Evolutionary conservation across 1,140 invertebrate genomes (phyloP).

Genomic region (Oedothorax gibbosus): DNA sequence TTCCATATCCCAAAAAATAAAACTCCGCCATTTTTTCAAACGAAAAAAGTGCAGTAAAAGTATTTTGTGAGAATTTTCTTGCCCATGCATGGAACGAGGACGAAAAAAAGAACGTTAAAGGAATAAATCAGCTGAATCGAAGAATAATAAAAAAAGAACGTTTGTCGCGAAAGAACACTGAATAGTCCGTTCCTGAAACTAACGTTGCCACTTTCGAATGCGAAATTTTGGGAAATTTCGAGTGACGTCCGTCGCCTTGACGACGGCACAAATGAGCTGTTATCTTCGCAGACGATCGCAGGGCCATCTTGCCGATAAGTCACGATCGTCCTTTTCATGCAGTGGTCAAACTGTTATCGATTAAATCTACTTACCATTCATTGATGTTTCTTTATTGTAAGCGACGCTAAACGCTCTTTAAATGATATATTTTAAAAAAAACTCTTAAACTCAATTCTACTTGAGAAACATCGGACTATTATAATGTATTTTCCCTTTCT

Average conservation of each 20-base stretch:
- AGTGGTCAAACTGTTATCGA: constrained; percentile 51
- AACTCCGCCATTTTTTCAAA: too few relatives aligned
- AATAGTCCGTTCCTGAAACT: constrained; percentile 23
- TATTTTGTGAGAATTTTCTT: background rate
- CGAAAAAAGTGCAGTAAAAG: too few relatives aligned
- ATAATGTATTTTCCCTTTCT: too few relatives aligned
- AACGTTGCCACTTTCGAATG: constrained; percentile 55
- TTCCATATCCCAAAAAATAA: too few relatives aligned
- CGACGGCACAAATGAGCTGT: constrained; percentile 59
- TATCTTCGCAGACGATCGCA: constrained; percentile 46
- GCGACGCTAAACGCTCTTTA: constrained; percentile 45
- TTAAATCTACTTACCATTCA: constrained; percentile 27
- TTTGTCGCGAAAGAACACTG: background rate
- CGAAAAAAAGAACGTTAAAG: constrained; percentile 33
- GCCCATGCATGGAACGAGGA: background rate
- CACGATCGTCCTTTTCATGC: constrained; percentile 48
- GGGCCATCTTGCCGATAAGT: constrained; percentile 51
- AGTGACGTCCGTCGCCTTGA: constrained; percentile 46
- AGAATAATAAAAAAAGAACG: constrained; percentile 31
- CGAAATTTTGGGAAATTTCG: constrained; percentile 41
- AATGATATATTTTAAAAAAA: background rate
- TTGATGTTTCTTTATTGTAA: constrained; percentile 41
- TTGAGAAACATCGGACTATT: too few relatives aligned
- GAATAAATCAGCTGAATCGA: constrained; percentile 54
- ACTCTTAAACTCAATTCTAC: background rate